Base-by-base conservation (phyloP, 2,888 invertebrate genomes). In the Graphium colonna region DNA sequence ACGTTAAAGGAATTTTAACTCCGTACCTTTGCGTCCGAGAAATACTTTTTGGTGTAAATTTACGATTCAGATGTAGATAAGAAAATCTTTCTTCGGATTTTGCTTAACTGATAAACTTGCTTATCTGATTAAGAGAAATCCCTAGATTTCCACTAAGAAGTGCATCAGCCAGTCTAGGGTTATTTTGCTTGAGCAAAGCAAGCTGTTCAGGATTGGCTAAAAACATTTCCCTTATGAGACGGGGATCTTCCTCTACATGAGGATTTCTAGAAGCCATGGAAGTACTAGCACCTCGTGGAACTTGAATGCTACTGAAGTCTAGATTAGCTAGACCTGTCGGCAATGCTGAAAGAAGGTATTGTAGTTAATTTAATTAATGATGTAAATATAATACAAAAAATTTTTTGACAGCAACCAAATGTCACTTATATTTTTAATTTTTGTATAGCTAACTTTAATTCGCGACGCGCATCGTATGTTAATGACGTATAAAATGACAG, bases 131-230 rank as follows among this genome's bases (percentile, higher is more conserved):
- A 51, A 44, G 51, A 39, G 45, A 51, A 51, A 51, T 51, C 51
- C 94, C 95, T 62, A 96, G 90, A 77, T 94, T 95, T 18, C 96
- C 97, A 66, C 95, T 95, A 0, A 96, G 90, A 18, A 98, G 82
- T 13, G 98, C 98, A 77, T 98, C 98, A 8, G 98, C 98, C 55
- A 98, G 84, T 61, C 94, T 91, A 4, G 98, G 96, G 89, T 98
- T 98, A 71, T 98, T 96, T 77, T 98, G 97, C 75, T 97, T 96
- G 5, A 98, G 88, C 55, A 98, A 78, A 0, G 98, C 95, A 52
- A 98, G 83, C 74, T 98, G 96, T 73, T 97, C 96, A 0, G 98
- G 98, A 82, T 97, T 97, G 21, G 94, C 94, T 40, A 97, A 79
- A 67, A 97, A 94, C 94, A 96, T 95, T 69, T 97, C 95, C 60